Base-by-base conservation (phyloP, 2,888 invertebrate species). In the Ceramica pisi region DNA sequence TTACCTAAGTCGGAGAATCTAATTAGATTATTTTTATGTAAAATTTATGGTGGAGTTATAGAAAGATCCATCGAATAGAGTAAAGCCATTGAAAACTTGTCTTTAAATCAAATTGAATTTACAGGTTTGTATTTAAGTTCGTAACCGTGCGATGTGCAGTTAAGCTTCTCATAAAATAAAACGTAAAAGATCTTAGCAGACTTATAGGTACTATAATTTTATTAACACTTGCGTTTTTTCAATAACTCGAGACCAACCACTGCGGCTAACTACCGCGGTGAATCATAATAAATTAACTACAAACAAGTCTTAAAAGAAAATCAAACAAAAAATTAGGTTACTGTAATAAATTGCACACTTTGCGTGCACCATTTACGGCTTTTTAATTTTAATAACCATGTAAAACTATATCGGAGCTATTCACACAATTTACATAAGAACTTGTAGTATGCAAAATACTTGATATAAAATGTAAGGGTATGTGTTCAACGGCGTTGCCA, bases 301-400 rank as follows among this genome's bases (percentile, higher is more conserved):
- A 68, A 80, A 72, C 67, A 59, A 75, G 77, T 26, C 64, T 62
- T 80, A 48, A 61, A 46, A 56, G 31, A 16, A 67, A 81, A 81
- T 46, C 65, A 62, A 78, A 78, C 62, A 82, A 78, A 78, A 79
- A 66, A 62, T 59, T 38, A 59, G 50, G 55, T 72, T 66, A 78
- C 59, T 60, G 56, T 69, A 68, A 78, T 82, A 78, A 78, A 82
- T 48, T 63, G 67, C 51, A 62, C 59, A 63, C 74, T 73, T 78
- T 26, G 73, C 82, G 66, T 78, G 79, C 66, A 57, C 66, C 66
- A 61, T 82, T 82, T 69, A 78, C 51, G 57, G 65, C 66, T 83
- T 80, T 75, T 78, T 77, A 83, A 78, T 83, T 82, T 81, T 72
- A 81, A 78, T 78, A 71, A 75, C 82, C 79, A 74, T 75, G 75